Conservation (phyloP, 1,140 invertebrate species). For the Bemisia tabaci region DNA sequence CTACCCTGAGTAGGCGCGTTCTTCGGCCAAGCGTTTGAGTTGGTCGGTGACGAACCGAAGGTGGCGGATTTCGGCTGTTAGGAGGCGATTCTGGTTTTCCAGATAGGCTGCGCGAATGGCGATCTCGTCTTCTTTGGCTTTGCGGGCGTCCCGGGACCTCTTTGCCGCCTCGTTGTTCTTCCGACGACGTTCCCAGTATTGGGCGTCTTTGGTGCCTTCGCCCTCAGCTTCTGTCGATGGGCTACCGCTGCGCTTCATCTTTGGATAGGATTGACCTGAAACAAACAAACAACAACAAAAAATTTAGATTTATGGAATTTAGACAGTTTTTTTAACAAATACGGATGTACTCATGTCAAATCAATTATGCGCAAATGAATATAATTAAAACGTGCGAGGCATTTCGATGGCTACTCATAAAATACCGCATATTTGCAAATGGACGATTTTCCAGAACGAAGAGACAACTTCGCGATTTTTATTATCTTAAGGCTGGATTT, state of each 20-base stretch:
- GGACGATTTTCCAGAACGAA: no score
- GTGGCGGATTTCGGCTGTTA: slow-evolving; percentile 26
- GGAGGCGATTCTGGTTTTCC: slow-evolving; percentile 33
- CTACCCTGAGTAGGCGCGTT: not conserved
- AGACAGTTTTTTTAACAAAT: no score
- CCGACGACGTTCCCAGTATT: slow-evolving; percentile 72
- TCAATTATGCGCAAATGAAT: no score
- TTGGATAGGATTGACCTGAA: not conserved
- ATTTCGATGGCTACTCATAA: no score
- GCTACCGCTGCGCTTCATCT: slow-evolving; percentile 15
- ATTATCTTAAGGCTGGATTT: no score
- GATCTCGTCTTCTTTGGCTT: slow-evolving; percentile 83
- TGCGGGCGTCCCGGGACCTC: slow-evolving; percentile 73
- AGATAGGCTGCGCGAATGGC: slow-evolving; percentile 74
- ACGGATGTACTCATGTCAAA: no score
- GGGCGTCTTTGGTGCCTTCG: slow-evolving; percentile 50
- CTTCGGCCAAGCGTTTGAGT: not conserved
- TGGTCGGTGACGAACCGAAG: not conserved
- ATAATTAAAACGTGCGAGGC: no score
- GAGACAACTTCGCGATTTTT: no score
- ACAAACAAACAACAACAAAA: slow-evolving; percentile 3
- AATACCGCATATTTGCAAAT: no score
- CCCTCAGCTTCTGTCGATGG: slow-evolving; percentile 15
- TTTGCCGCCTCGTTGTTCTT: slow-evolving; percentile 96
- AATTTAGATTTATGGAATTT: slow-evolving; percentile 41